These are phyloP conservation scores for Cetoscarus ocellatus DNA, from an alignment of 2,797 vertebrate genomes.

Conservation along the genomic window DNA sequence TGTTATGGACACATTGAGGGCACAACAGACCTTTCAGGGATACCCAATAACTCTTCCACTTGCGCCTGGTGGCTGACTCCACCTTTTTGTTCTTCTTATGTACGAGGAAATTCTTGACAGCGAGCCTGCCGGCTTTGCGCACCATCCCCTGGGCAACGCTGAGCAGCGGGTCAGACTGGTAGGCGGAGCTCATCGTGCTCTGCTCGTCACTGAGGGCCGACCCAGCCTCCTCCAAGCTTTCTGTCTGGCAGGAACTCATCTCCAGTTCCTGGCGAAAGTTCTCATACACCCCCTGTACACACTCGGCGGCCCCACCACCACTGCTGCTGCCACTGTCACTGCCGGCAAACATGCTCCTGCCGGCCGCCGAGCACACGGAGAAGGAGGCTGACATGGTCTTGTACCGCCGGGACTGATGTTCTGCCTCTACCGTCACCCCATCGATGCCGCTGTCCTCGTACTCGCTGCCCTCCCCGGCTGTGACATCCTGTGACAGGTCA, in stretches of 20 bases:
- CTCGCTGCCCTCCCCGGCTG: constrained; percentile 92
- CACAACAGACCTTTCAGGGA: constrained; percentile 92
- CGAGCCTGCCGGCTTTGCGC: constrained; percentile 90
- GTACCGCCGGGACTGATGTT: constrained; percentile 91
- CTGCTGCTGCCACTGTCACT: constrained; percentile 95
- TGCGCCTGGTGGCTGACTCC: constrained; percentile 93
- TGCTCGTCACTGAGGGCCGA: constrained; percentile 95
- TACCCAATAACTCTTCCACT: constrained; percentile 99
- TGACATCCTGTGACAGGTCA: constrained; percentile 87
- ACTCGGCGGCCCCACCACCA: constrained; percentile 81
- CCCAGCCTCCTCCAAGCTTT: constrained; percentile 90
- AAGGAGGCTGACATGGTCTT: constrained; percentile 96
- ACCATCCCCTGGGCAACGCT: constrained; percentile 92
- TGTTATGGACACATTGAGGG: constrained; percentile 5
- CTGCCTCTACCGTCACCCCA: constrained; percentile 88
- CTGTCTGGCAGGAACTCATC: constrained; percentile 81
- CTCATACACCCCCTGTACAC: constrained; percentile 90
- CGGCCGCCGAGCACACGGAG: constrained; percentile 86
- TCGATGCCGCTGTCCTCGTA: constrained; percentile 97
- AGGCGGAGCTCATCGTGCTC: constrained; percentile 94
- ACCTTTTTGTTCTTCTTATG: constrained; percentile 99
- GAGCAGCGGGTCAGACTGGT: constrained; percentile 91
- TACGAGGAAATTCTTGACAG: constrained; percentile 97
- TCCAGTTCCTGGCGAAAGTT: constrained; percentile 96
- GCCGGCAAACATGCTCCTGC: constrained; percentile 89